Percentiles rank a stretch among this genome's conserved stretches.
phyloP scores from a whole-genome alignment of 2,888 invertebrate genomes.

The Phania funesta region DNA sequence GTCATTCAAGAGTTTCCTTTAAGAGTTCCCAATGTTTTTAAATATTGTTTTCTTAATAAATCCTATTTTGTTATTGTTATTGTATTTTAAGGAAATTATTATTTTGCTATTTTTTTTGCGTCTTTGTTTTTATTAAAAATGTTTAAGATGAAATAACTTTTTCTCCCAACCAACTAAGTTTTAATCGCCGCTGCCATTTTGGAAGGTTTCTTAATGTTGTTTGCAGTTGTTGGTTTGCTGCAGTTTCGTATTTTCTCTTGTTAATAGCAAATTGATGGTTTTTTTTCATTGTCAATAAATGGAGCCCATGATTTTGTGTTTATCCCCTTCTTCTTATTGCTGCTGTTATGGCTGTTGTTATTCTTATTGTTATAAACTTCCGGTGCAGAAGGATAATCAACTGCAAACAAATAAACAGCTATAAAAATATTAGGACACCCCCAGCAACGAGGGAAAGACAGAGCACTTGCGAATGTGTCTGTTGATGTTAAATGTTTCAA shows the following conservation, averaged over 20 bases:
- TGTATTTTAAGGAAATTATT: too few relatives aligned
- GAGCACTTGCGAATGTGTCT: conserved; percentile 20
- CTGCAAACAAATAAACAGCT: conserved; percentile 53
- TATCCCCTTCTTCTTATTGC: background rate
- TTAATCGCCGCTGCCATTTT: background rate
- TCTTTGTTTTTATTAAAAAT: too few relatives aligned
- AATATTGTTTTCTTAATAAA: too few relatives aligned
- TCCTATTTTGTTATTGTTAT: too few relatives aligned
- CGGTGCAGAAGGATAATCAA: conserved; percentile 71
- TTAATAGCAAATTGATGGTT: conserved; percentile 32
- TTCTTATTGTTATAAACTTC: conserved; percentile 65
- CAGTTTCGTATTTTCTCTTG: conserved; percentile 3
- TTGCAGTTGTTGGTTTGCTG: conserved; percentile 9
- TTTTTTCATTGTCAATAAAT: conserved; percentile 23
- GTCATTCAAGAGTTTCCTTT: too few relatives aligned
- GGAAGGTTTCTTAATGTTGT: background rate
- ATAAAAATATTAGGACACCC: conserved; percentile 67
- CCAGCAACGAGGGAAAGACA: conserved; percentile 68
- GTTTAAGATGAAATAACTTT: too few relatives aligned
- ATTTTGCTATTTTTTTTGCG: too few relatives aligned
- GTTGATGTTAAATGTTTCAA: conserved; percentile 58
- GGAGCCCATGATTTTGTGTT: conserved; percentile 15
- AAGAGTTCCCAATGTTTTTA: too few relatives aligned
- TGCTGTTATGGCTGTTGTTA: conserved; percentile 36
- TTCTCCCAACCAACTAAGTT: too few relatives aligned